Conservation (phyloP, 2,888 invertebrate species). For the Plebejus argus region DNA sequence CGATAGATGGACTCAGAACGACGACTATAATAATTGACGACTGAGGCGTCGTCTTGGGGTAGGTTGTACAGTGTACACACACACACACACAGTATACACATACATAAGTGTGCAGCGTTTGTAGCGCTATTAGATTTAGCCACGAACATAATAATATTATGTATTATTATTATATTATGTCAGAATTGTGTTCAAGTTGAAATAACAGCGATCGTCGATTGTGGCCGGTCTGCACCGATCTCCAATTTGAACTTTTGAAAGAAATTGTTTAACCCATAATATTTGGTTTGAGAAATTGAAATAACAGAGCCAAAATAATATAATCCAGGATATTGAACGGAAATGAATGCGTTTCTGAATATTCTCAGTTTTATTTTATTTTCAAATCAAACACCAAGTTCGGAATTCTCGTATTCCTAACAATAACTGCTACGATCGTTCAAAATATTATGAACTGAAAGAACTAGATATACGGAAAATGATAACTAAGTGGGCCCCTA, state of each 20-base stretch:
- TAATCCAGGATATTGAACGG: constrained; percentile 3
- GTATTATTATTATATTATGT: too few relatives aligned
- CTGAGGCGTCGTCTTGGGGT: too few relatives aligned
- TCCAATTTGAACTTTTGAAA: background rate
- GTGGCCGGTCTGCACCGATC: background rate
- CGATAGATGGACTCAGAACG: too few relatives aligned
- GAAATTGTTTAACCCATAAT: background rate
- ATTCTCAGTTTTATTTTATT: background rate
- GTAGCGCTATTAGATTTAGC: too few relatives aligned
- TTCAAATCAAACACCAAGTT: background rate
- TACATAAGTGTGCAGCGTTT: too few relatives aligned
- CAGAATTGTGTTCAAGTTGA: too few relatives aligned
- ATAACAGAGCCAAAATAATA: background rate
- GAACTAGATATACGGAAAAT: background rate
- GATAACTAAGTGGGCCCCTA: too few relatives aligned
- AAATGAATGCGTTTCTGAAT: constrained; percentile 3
- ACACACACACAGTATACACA: too few relatives aligned
- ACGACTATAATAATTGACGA: too few relatives aligned
- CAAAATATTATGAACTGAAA: background rate
- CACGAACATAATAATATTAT: too few relatives aligned
- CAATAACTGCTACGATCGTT: background rate
- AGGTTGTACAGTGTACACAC: too few relatives aligned
- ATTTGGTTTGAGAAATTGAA: background rate
- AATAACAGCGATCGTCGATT: background rate
- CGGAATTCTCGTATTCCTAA: background rate